Evolutionary conservation across 2,888 invertebrate species (phyloP), one percentile per base, ranked within the genome.

Genomic region (Clistopyga incitator): DNA sequence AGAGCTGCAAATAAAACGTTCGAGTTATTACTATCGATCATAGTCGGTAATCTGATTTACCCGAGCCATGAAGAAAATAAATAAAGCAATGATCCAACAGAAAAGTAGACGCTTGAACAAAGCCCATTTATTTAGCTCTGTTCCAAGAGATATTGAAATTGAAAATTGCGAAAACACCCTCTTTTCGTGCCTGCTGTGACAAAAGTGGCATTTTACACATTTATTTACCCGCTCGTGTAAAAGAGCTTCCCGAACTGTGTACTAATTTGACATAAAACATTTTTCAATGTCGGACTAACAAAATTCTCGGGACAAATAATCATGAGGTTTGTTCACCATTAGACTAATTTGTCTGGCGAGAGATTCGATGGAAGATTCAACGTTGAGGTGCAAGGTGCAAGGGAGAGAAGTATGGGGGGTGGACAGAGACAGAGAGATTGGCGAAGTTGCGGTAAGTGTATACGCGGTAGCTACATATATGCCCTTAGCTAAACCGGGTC

Each of bases 361-460:
- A 25, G 34, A 70, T 68, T 78, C 78, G 78, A 74, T 71, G 77
- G 68, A 74, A 70, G 81, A 75, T 78, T 75, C 45, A 81, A 81
- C 78, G 81, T 71, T 81, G 78, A 84, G 81, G 78, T 75, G 78
- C 25, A 68, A 38, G 34, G 54, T 8, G 78, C 34, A n/a, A 56
- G 29, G 54, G 34, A 56, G 76, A 45, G 61, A 20, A 15, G 45
- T 50, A 6, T 70, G 52, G 68, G 80, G 25, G 74, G 52, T 56
- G 74, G 81, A 75, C 70, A 74, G 74, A 81, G 77, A 80, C 74
- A 59, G 81, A 84, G 76, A 84, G 81, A 78, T 84, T 75, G 84
- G 78, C 78, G 70, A 84, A 81, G 34, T 84, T 84, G 84, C 71
- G 84, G 81, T 84, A 76, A 84, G 84, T 80, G 67, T 83, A 83